These are phyloP conservation scores for Cichladusa arquata DNA, from an alignment of 2,113 vertebrate species.

Conservation along the genomic window DNA sequence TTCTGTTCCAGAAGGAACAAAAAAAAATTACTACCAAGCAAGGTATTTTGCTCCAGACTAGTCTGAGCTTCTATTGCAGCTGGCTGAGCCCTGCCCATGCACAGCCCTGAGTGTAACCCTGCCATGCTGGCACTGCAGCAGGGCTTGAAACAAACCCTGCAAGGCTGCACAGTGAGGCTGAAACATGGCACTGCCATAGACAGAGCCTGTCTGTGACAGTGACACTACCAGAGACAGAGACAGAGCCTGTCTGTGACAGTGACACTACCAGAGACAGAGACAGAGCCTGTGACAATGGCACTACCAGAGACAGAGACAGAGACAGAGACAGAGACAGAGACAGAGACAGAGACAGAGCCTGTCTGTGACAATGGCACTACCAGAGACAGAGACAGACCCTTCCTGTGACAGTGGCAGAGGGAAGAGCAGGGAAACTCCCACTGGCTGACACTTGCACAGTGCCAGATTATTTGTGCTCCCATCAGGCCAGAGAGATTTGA, in stretches of 20 bases:
- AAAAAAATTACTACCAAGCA: neutral
- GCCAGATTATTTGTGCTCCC: neutral
- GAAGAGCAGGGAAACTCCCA: accelerated
- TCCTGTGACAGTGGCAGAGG: neutral
- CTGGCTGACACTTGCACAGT: neutral
- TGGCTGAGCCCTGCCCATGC: neutral
- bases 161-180: neutral
- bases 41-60: neutral
- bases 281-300: too few species aligned
- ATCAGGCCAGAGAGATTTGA: neutral
- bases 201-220: neutral
- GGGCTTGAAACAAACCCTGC: neutral
- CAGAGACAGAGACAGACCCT: too few species aligned
- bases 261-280: too few species aligned
- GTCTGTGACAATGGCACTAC: too few species aligned
- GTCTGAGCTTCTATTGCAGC: neutral
- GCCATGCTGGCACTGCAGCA: neutral
- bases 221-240: too few species aligned
- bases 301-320: too few species aligned
- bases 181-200: neutral
- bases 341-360: too few species aligned
- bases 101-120: neutral
- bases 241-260: too few species aligned
- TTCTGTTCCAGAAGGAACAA: neutral
- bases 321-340: too few species aligned